These are phyloP conservation scores for Cistogaster globosa DNA, from an alignment of 2,888 invertebrate genomes.

Conservation along the genomic window DNA sequence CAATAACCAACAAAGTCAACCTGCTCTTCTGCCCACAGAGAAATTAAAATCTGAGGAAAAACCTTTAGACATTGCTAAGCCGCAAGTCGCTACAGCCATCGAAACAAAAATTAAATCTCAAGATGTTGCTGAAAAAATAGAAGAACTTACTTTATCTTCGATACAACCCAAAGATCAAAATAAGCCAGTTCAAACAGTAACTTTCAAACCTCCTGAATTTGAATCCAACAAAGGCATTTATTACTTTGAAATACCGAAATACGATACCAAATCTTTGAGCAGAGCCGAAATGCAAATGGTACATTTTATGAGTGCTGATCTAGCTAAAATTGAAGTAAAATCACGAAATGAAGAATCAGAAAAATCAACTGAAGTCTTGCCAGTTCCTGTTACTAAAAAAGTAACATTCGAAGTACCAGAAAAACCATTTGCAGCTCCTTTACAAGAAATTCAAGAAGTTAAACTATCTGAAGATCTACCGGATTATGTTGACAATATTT, in stretches of 20 bases:
- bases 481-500: neutral
- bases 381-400: no score
- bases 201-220: no score
- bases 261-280: conserved; percentile 3
- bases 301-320: neutral
- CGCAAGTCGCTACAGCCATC: no score
- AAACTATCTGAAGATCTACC: conserved; percentile 28
- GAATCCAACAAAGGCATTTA: neutral
- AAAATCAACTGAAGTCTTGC: conserved; percentile 41
- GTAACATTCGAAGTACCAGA: conserved; percentile 53
- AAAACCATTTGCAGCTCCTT: conserved; percentile 70
- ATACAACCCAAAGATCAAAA: no score
- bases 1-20: neutral
- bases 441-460: conserved; percentile 75
- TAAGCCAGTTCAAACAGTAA: no score
- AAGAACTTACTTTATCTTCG: no score
- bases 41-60: neutral
- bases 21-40: neutral
- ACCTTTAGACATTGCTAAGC: neutral
- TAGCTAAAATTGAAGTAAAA: neutral
- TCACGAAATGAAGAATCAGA: neutral
- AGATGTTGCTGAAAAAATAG: no score
- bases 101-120: no score
- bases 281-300: conserved; percentile 43
- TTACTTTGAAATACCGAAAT: conserved; percentile 37